Base-by-base conservation (phyloP, 2,113 vertebrate genomes). In the Ailuropoda melanoleuca region DNA sequence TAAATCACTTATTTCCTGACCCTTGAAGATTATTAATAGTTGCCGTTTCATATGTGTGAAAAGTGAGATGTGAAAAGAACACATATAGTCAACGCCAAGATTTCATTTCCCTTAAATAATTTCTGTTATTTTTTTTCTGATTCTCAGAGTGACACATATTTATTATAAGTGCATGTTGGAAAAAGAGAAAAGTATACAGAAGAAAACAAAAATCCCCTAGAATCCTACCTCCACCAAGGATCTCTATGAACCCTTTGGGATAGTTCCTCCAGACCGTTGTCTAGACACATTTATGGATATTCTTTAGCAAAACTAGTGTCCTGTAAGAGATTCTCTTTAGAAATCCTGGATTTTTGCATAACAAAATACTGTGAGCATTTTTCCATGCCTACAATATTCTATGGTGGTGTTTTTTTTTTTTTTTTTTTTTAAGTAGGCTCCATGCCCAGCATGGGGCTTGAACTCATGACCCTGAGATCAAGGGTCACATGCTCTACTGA, bases 291-390 rank as follows among this genome's bases (percentile, higher is more conserved):
- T 46, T 74, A 43, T 70, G 21, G 34, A 64, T 48, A 39, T 58
- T 85, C 56, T 84, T 95, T 94, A 84, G 29, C 58, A 90, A 88
- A 88, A 94, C 21, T 17, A n/a, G 83, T 64, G 87, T 56, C 18
- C 9, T 4, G 15, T 19, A 55, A 83, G 8, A 90, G 23, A 15
- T 95, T 55, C 37, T 64, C 0, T 86, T 97, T 91, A 43, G 29
- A 95, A 87, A 90, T 18, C 21, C 70, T 84, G 48, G 29, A 60
- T 48, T 87, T 96, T 90, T 87, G 34, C 43, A 55, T 60, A 92
- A 37, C 34, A 72, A 84, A 72, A 90, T 53, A 34, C n/a, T 5
- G 1, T 74, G 29, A 85, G 18, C 8, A 2, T 64, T 21, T 29
- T 66, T 74, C 26, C 21, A 39, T n/a, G 50, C 46, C 19, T 29